Base-by-base conservation (phyloP, 2,797 vertebrate genomes). In the Erithacus rubecula region DNA sequence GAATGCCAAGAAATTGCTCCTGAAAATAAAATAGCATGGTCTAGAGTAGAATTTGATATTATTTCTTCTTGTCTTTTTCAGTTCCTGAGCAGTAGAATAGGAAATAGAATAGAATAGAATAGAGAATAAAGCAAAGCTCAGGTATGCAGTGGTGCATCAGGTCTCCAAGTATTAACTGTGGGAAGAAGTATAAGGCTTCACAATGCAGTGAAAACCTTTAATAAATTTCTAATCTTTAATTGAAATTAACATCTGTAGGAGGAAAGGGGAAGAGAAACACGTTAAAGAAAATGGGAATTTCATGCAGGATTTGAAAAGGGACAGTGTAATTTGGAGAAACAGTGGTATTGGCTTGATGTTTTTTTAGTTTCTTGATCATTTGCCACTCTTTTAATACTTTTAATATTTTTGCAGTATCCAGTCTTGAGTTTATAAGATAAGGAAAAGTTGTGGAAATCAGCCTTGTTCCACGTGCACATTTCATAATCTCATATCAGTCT, bases 381-480 rank as follows among this genome's bases (percentile, higher is more conserved):
- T 69, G 8, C 44, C 29, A 23, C 23, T 63, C 26, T 92, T 65
- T 62, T 30, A 64, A 36, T 55, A 52, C 36, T 94, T 86, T 5
- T 60, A 85, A 36, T 71, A 63, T 55, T 86, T 70, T 70, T 86
- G 19, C 44, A 58, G 26, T 55, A 59, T 80, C 17, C 37, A 52
- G 6, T 53, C 39, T 65, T 21, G 22, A 63, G 72, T 22, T n/a
- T 36, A 6, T 63, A 65, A 88, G 63, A 87, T 36, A 64, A 59
- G 39, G 74, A 63, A 59, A 95, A 89, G 79, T 91, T 90, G 84
- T 88, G 77, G 59, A 64, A 93, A 70, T 77, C 67, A 75, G 84
- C 64, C 84, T 59, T 84, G 87, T 79, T 83, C 68, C 69, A 2
- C 81, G 65, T 68, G 93, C 93, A 47, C 86, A 11, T 58, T 79